These are phyloP conservation scores for Epiblema foenella DNA, from an alignment of 2,888 invertebrate genomes.

Conservation along the genomic window DNA sequence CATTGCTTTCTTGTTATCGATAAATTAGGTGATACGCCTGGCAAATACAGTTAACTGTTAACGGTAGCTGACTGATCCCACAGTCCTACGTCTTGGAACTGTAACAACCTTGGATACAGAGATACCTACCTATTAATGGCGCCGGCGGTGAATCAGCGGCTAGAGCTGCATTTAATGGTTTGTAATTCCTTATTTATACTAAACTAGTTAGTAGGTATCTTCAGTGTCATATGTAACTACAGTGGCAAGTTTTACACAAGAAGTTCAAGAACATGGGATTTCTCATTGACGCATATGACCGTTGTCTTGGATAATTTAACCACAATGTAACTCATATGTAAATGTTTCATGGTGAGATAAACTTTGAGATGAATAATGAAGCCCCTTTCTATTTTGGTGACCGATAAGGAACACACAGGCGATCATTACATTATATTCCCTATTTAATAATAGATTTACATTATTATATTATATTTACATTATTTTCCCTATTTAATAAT, in stretches of 20 bases:
- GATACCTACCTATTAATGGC: constrained; percentile 50
- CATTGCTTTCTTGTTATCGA: constrained; percentile 33
- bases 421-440: not conserved
- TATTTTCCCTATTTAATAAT: not conserved
- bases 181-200: constrained; percentile 35
- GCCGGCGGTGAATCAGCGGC: constrained; percentile 55
- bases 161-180: constrained; percentile 54
- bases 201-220: not conserved
- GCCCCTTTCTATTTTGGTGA: not conserved
- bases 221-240: not conserved
- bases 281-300: not conserved
- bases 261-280: not conserved
- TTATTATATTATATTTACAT: too few species aligned
- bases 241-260: not conserved
- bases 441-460: not conserved
- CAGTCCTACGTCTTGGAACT: constrained; percentile 38
- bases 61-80: constrained; percentile 41
- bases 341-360: not conserved
- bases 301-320: not conserved
- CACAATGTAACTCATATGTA: not conserved
- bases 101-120: constrained; percentile 57
- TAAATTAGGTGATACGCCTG: constrained; percentile 35
- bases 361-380: not conserved
- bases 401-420: not conserved
- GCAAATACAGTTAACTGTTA: constrained; percentile 45